Conservation (phyloP, 2,888 invertebrate species). For the Leptogaster cylindrica region DNA sequence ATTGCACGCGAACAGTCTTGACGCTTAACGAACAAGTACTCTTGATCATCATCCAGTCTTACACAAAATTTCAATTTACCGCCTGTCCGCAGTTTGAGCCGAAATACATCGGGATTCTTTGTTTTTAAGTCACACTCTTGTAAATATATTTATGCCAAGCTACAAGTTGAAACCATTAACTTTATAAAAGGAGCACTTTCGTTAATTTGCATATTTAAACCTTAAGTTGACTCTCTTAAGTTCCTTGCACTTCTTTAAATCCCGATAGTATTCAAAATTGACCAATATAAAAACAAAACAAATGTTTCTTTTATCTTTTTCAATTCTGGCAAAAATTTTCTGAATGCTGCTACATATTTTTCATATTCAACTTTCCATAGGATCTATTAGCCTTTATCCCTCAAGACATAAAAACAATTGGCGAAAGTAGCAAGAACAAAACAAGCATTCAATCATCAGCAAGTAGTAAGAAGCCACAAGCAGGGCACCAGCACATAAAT, state of each 20-base stretch:
- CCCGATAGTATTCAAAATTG: conserved; percentile 19
- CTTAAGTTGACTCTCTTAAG: conserved; percentile 32
- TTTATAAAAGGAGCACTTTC: no score
- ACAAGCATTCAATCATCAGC: conserved; percentile 47
- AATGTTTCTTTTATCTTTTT: background rate
- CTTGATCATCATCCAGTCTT: no score
- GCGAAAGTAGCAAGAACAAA: conserved; percentile 49
- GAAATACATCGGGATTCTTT: no score
- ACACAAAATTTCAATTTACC: no score
- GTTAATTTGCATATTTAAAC: conserved; percentile 6
- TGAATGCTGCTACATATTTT: conserved; percentile 23
- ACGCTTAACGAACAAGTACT: no score
- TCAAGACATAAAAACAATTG: conserved; percentile 51
- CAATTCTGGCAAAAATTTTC: background rate
- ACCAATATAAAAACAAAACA: no score
- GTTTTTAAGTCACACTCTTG: no score
- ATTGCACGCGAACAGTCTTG: no score
- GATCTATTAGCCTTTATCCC: conserved; percentile 52
- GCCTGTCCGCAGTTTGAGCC: no score
- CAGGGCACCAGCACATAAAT: conserved; percentile 46
- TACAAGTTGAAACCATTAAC: no score
- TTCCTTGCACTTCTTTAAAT: conserved; percentile 32
- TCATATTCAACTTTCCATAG: conserved; percentile 45
- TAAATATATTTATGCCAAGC: no score
- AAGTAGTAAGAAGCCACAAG: conserved; percentile 45